Base-by-base conservation (phyloP, 2,797 vertebrate genomes). In the Chrysolophus pictus region DNA sequence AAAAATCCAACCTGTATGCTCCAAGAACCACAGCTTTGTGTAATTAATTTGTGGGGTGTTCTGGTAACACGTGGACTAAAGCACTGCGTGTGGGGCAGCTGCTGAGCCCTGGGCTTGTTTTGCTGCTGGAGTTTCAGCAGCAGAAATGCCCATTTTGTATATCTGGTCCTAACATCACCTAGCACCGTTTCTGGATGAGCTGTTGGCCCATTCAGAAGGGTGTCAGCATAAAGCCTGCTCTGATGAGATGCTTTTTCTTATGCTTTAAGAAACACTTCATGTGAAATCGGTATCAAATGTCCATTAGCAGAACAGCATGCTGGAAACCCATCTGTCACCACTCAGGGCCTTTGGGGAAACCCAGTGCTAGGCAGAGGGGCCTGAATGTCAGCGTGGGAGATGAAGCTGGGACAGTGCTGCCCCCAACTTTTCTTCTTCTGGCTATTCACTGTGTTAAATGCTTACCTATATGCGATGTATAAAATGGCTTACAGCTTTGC, bases 381-480 rank as follows among this genome's bases (percentile, higher is more conserved):
- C 68, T 60, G 31, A 44, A 31, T 6, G 7, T 2, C 64, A 55
- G 18, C 7, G 16, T 1, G 21, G 83, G 89, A 84, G 51, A 37
- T 0, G 1, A 60, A 81, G 73, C 51, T 3, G 18, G 44, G 42
- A 53, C 51, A 4, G 8, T n/a, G 85, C 53, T 28, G 42, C 12
- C 49, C 88, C 28, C 35, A 8, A 26, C 81, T 89, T 77, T 74
- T 39, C 47, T 64, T 89, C 35, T 6, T 62, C 46, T 72, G 22
- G 62, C 74, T 93, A 0, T 33, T 94, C 12, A 41, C 80, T 64
- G 64, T 96, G 94, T 90, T 91, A 88, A 82, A 72, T 91, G 87
- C 88, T 96, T 95, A 91, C 95, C 93, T 96, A 58, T 84, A 90
- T 62, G 91, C 35, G 0, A 79, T 96, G 96, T 97, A 84, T 95